Conservation (phyloP, 2,797 vertebrate genomes). For the Liasis olivaceus region DNA sequence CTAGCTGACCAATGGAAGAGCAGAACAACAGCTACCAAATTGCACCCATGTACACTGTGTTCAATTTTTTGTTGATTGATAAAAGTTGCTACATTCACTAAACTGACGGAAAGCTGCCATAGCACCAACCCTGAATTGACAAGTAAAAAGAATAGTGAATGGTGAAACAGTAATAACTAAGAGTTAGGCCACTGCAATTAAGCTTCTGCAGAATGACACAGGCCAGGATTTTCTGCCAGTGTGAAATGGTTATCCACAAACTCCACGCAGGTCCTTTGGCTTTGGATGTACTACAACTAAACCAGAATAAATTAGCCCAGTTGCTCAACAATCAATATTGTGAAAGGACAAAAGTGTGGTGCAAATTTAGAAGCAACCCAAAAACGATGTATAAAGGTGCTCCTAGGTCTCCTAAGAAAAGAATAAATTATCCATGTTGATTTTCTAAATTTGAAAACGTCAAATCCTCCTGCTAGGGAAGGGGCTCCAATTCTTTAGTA, state of each 20-base stretch:
- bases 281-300: not conserved
- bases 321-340: not conserved
- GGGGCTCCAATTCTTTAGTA: not conserved
- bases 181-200: not conserved
- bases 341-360: not conserved
- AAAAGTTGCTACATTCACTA: not conserved
- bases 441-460: not conserved
- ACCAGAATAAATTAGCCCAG: not conserved
- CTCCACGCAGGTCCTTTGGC: not conserved
- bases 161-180: not conserved
- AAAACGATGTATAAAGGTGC: not conserved
- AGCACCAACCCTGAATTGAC: not conserved
- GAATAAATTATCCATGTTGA: not conserved
- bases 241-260: not conserved
- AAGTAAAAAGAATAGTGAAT: not conserved
- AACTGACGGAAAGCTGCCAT: not conserved
- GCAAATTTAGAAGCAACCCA: not conserved
- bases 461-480: not conserved
- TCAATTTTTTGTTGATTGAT: not conserved
- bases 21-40: not conserved
- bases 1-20: not conserved
- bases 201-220: not conserved
- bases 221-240: not conserved
- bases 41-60: not conserved
- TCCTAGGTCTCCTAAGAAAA: not conserved